Evolutionary conservation across 2,888 invertebrate genomes (phyloP), one percentile per base, ranked within the genome.

Genomic region (Caenorhabditis afra): DNA sequence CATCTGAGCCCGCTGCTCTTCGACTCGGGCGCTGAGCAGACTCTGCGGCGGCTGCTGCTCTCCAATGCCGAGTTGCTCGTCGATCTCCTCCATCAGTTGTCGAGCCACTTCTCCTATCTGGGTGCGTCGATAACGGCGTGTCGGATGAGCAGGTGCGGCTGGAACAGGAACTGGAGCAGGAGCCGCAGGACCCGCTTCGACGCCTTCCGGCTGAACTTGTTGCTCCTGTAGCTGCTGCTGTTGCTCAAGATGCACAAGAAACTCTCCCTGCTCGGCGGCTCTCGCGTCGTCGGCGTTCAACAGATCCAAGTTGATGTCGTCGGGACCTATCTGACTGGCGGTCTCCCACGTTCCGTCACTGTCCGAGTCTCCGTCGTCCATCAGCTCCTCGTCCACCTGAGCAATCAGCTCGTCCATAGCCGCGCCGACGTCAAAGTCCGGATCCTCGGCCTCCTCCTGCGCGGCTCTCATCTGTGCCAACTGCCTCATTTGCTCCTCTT

Each of bases 391-490:
- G 57, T 74, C 78, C 18, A 74, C 78, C 4, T 20, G 65, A 20
- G 62, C 58, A 20, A 66, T 67, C 41, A 66, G 49, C 1, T 55
- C 65, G 23, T 68, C 77, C 8, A 64, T 49, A 37, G 58, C 77
- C n/a, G 57, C 76, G 7, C 29, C 77, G n/a, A 73, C 41, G 44
- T 70, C 73, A 10, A 77, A 76, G 18, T 81, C 71, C 16, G 71
- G 55, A 41, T 68, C 68, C 7, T 16, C 71, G 16, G 67, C 64
- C 14, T 52, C 74, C 3, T 58, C 67, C 7, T 71, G 67, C 20
- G 2, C 64, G 1, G 39, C 66, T 16, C 29, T 29, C 16, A 39
- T n/a, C n/a, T n/a, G n/a, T n/a, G n/a, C n/a, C n/a, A n/a, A n/a
- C n/a, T n/a, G n/a, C n/a, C n/a, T n/a, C n/a, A n/a, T n/a, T n/a